Evolutionary conservation across 2,797 vertebrate genomes (phyloP).

Genomic region (Orientallactaga sibirica): DNA sequence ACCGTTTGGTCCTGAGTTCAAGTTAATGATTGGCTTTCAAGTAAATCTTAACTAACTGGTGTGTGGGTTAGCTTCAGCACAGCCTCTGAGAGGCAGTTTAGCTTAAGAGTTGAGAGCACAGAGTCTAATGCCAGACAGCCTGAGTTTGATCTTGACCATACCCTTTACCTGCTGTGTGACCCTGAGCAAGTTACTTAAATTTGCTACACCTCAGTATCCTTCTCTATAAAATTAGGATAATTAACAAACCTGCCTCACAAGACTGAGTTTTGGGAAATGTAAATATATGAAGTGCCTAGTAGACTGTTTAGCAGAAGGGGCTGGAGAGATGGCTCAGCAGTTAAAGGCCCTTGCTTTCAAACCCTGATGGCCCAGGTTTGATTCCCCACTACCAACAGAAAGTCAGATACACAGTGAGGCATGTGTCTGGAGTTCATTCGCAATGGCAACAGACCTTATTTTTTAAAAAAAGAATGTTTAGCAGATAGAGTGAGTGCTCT

Average conservation of each 20-base stretch:
- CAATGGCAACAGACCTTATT: too few relatives aligned
- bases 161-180: neutral
- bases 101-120: neutral
- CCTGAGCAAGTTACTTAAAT: constrained; percentile 17
- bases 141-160: neutral
- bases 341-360: too few relatives aligned
- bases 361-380: too few relatives aligned
- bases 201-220: constrained; percentile 7
- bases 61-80: neutral
- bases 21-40: constrained; percentile 24
- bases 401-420: too few relatives aligned
- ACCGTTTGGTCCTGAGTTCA: constrained; percentile 25
- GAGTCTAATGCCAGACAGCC: neutral
- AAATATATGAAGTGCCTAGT: neutral
- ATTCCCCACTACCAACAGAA: too few relatives aligned
- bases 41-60: constrained; percentile 26
- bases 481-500: neutral
- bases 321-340: too few relatives aligned
- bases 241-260: neutral
- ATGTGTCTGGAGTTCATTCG: too few relatives aligned
- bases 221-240: neutral
- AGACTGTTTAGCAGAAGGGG: neutral
- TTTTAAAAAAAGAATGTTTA: neutral
- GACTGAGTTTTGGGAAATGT: neutral
- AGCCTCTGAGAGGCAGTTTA: neutral